phyloP scores from a whole-genome alignment of 2,888 invertebrate species.

The Drosophila melanosoma region DNA sequence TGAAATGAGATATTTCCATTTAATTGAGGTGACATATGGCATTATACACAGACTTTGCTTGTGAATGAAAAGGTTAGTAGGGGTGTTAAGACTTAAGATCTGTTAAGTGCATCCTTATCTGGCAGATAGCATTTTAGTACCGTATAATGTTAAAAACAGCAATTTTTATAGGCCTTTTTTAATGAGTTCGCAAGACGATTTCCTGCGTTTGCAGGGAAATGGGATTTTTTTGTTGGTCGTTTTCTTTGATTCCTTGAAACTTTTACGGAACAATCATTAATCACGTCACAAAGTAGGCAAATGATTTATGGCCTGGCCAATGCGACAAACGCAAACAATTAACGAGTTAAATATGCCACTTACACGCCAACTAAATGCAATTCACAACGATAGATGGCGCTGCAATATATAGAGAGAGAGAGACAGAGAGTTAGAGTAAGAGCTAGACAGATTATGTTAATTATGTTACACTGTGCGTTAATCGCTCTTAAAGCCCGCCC shows the following conservation, averaged over 20 bases:
- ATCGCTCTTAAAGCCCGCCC: slow-evolving; percentile 41
- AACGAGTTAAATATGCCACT: slow-evolving; percentile 69
- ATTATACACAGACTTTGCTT: not conserved
- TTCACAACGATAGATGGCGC: slow-evolving; percentile 44
- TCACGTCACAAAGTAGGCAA: slow-evolving; percentile 47
- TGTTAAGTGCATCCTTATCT: not conserved
- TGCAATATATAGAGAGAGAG: slow-evolving; percentile 10
- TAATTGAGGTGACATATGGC: not conserved
- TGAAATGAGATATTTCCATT: not conserved
- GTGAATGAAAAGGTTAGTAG: not conserved
- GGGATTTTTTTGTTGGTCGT: not conserved
- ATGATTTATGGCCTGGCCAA: slow-evolving; percentile 64
- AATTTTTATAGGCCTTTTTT: not conserved
- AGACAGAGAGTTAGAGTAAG: not conserved
- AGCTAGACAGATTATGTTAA: slow-evolving; percentile 45
- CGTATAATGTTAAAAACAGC: not conserved
- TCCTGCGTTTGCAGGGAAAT: slow-evolving; percentile 6
- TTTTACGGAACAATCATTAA: slow-evolving; percentile 46
- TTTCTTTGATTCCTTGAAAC: slow-evolving; percentile 15
- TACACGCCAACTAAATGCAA: slow-evolving; percentile 52
- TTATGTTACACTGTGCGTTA: slow-evolving; percentile 50
- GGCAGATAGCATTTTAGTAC: not conserved
- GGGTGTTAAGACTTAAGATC: not conserved
- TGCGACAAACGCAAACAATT: slow-evolving; percentile 73
- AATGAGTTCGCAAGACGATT: slow-evolving; percentile 14